A percentile compares a stretch with the other conserved stretches of the same genome.
Evolutionary conservation across 2,113 vertebrate genomes (phyloP).

Genomic region (Thunnus thynnus): DNA sequence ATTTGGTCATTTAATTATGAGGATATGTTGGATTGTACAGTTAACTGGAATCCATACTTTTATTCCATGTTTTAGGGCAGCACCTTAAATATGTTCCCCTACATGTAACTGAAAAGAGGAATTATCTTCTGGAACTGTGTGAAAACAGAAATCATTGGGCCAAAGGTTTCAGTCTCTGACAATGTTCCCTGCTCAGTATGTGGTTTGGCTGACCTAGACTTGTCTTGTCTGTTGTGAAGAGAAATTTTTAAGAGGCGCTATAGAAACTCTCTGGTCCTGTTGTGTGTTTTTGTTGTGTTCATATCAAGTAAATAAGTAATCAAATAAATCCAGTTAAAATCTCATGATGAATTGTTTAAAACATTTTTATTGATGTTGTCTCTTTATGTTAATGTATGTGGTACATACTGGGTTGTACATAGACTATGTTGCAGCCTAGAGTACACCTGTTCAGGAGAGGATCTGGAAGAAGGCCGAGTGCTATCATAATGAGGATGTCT

Average conservation of each 20-base stretch:
- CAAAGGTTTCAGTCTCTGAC: slow-evolving; percentile 21
- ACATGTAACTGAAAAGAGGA: slow-evolving; percentile 9
- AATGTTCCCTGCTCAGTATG: slow-evolving; percentile 2
- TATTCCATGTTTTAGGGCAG: slow-evolving; percentile 2
- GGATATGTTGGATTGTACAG: no score
- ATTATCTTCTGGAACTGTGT: slow-evolving; percentile 12
- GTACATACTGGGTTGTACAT: neutral
- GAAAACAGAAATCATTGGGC: neutral
- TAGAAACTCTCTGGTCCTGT: neutral
- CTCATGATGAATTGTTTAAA: no score
- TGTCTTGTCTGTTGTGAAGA: neutral
- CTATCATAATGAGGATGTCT: slow-evolving; percentile 27
- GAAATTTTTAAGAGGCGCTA: neutral
- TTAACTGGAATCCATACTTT: neutral
- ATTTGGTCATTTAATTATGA: no score
- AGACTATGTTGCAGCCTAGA: neutral
- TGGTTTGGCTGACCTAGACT: neutral
- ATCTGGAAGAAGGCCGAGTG: slow-evolving; percentile 17
- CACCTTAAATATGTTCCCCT: neutral
- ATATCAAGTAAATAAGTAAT: neutral
- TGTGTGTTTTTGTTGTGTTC: slow-evolving; percentile 6
- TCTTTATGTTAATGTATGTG: neutral
- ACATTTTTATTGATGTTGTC: no score
- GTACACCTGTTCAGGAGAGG: slow-evolving; percentile 12
- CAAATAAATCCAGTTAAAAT: neutral